Evolutionary conservation across 2,113 vertebrate genomes (phyloP).

Genomic region (Calyptommatus sinebrachiatus): DNA sequence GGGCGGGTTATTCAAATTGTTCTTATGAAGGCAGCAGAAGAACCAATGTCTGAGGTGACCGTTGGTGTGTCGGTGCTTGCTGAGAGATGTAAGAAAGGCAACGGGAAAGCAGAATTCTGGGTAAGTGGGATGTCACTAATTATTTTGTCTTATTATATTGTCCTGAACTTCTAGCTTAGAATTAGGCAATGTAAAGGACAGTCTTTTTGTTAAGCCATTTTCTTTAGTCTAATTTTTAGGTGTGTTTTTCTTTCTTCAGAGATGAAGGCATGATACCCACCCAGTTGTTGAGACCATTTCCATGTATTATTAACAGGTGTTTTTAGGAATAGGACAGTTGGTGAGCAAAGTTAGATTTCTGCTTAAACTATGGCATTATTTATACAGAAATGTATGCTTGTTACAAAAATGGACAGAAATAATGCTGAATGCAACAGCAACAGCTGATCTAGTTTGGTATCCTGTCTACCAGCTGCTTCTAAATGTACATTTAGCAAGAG

Average conservation of each 20-base stretch:
- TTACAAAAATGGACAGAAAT: too few species aligned
- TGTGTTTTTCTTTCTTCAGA: neutral
- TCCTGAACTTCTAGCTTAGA: neutral
- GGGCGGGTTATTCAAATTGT: slow-evolving; percentile 94
- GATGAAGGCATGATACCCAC: too few species aligned
- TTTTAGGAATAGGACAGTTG: too few species aligned
- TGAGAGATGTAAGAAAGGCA: slow-evolving; percentile 95
- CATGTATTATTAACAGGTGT: neutral
- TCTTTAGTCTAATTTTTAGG: neutral
- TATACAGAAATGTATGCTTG: too few species aligned
- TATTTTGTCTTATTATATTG: neutral
- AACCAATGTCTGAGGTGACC: slow-evolving; percentile 89
- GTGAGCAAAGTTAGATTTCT: too few species aligned
- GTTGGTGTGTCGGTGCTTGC: slow-evolving; percentile 93
- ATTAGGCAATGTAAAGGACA: neutral
- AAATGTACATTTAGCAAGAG: too few species aligned
- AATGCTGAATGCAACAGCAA: too few species aligned
- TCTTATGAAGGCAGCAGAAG: slow-evolving; percentile 92
- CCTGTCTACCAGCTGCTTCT: too few species aligned
- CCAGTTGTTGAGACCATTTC: neutral
- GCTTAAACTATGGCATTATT: too few species aligned
- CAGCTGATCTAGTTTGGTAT: too few species aligned
- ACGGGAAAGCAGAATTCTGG: slow-evolving; percentile 93
- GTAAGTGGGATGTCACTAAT: slow-evolving; percentile 65
- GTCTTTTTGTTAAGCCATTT: too few species aligned